These are phyloP conservation scores for Thaumatotibia leucotreta DNA, from an alignment of 1,140 invertebrate genomes.

Conservation along the genomic window DNA sequence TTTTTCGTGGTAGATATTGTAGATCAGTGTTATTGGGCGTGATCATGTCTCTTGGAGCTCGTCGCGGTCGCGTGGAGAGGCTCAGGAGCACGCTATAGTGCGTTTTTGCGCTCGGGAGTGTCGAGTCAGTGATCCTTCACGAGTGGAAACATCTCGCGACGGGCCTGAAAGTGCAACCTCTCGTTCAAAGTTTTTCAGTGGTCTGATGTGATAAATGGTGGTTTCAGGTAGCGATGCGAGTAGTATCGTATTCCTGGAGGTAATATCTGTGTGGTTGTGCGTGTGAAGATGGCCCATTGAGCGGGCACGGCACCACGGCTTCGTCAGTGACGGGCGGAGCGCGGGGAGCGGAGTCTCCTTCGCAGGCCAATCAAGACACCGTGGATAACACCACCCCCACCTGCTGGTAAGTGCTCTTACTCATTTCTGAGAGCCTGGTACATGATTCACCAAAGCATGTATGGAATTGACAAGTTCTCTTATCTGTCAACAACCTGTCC, in stretches of 20 bases:
- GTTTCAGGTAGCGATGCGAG: slow-evolving; percentile 70
- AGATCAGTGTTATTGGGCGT: slow-evolving; percentile 59
- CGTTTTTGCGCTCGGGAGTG: slow-evolving; percentile 10
- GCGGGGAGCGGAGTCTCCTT: slow-evolving; percentile 74
- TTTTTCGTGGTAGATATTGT: slow-evolving; percentile 63
- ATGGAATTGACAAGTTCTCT: too few relatives aligned
- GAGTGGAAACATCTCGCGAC: not conserved
- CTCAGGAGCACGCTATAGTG: not conserved
- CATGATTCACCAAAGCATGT: not conserved
- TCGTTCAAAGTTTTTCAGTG: slow-evolving; percentile 8
- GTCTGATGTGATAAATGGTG: slow-evolving; percentile 44
- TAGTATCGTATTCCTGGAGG: slow-evolving; percentile 59
- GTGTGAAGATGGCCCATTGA: slow-evolving; percentile 64
- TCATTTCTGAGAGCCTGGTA: not conserved
- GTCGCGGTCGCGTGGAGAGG: slow-evolving; percentile 15
- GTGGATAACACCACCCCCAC: slow-evolving; percentile 72
- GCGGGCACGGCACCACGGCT: slow-evolving; percentile 64
- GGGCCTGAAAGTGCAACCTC: not conserved
- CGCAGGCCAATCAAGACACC: slow-evolving; percentile 71
- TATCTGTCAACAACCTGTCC: too few relatives aligned
- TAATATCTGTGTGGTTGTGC: slow-evolving; percentile 55
- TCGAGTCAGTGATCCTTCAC: not conserved
- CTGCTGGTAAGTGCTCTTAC: slow-evolving; percentile 56
- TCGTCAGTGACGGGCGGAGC: slow-evolving; percentile 68
- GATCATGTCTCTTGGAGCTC: slow-evolving; percentile 32